Evolutionary conservation across 1,140 invertebrate species (phyloP).

Genomic region (Sycophila sp.): DNA sequence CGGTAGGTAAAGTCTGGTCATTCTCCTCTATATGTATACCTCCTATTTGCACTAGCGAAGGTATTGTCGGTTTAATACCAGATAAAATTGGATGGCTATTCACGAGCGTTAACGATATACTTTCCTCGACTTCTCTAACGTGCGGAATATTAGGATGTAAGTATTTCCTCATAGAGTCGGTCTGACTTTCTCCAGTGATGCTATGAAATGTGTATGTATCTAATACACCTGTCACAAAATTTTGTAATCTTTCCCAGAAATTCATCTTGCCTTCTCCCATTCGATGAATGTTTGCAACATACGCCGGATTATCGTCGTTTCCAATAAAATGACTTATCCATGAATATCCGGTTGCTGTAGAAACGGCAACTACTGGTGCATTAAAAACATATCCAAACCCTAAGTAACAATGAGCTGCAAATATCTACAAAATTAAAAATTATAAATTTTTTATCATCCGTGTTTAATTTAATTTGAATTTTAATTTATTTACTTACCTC

Average conservation of each 20-base stretch:
- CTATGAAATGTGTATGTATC: neutral
- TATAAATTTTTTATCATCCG: too few relatives aligned
- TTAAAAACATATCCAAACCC: slow-evolving; percentile 71
- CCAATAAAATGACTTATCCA: slow-evolving; percentile 70
- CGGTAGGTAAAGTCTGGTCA: slow-evolving; percentile 36
- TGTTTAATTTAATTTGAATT: neutral
- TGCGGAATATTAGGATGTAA: slow-evolving; percentile 43
- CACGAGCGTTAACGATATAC: slow-evolving; percentile 54
- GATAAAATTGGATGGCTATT: slow-evolving; percentile 57
- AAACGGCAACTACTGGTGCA: slow-evolving; percentile 68
- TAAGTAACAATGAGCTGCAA: slow-evolving; percentile 67
- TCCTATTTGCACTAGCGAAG: slow-evolving; percentile 60
- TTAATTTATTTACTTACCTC: slow-evolving; percentile 38
- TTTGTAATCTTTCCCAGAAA: slow-evolving; percentile 53
- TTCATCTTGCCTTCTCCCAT: neutral
- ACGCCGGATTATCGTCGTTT: slow-evolving; percentile 67
- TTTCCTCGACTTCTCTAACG: slow-evolving; percentile 51
- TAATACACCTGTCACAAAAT: slow-evolving; percentile 49
- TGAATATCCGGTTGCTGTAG: slow-evolving; percentile 65
- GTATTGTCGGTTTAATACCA: slow-evolving; percentile 50
- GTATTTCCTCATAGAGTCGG: slow-evolving; percentile 48
- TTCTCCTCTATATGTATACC: slow-evolving; percentile 59
- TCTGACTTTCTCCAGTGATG: slow-evolving; percentile 47
- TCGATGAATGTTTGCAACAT: slow-evolving; percentile 15
- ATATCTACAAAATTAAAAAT: slow-evolving; percentile 3